phyloP scores from a whole-genome alignment of 2,888 invertebrate genomes.

The Tineola bisselliella region DNA sequence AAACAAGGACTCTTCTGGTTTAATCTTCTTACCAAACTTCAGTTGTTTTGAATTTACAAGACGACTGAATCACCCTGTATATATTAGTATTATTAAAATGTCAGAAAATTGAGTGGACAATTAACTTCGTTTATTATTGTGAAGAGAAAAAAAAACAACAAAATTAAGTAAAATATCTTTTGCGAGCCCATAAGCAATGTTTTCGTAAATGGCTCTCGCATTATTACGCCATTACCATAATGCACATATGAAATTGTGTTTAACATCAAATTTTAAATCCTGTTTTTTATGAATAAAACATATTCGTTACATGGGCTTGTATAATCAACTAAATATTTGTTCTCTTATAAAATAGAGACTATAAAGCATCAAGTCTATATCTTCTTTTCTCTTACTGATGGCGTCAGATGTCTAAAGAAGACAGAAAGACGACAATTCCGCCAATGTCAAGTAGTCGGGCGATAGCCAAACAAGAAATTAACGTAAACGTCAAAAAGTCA shows the following conservation, averaged over 20 bases:
- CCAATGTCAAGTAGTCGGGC: no score
- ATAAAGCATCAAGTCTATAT: not conserved
- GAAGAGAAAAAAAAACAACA: not conserved
- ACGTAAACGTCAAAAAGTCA: no score
- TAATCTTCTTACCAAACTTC: no score
- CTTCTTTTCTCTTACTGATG: no score
- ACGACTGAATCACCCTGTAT: no score
- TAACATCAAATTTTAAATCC: constrained; percentile 10
- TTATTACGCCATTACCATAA: constrained; percentile 59
- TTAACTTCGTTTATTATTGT: not conserved
- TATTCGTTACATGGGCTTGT: not conserved
- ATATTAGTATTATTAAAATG: no score
- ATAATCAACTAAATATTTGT: not conserved
- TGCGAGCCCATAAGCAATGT: constrained; percentile 10
- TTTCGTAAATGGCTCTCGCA: constrained; percentile 26
- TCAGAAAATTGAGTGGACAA: not conserved
- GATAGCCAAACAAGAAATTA: no score
- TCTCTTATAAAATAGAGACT: not conserved
- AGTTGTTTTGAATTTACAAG: no score
- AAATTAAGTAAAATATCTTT: not conserved
- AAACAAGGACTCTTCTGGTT: no score
- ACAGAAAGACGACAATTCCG: no score
- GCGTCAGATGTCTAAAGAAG: no score
- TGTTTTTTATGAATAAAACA: constrained; percentile 14
- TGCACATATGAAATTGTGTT: constrained; percentile 37